Base-by-base conservation (phyloP, 2,888 invertebrate species). In the Stegana nigrithorax region DNA sequence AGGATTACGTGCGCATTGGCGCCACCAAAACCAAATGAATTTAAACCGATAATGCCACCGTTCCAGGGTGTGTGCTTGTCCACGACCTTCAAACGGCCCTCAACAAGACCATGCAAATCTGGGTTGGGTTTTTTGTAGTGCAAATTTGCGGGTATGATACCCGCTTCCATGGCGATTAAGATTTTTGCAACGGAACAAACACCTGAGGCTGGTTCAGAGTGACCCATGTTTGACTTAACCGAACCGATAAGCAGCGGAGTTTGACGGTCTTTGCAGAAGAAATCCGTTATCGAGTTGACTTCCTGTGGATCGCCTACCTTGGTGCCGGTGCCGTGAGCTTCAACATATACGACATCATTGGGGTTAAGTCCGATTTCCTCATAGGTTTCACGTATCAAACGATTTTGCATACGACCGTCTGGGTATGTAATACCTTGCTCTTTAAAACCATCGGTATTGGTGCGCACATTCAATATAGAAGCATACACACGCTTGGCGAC, bases 271-370 rank as follows among this genome's bases (percentile, higher is more conserved):
- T 92, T 91, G 87, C 96, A 97, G 87, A 97, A 96, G 65, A 95
- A 89, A 68, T 96, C 94, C 0, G 94, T 93, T 71, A 99, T 96
- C 0, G 97, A 93, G 84, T 97, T 97, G 2, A 97, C 92, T 87
- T 99, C 99, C 84, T 98, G 95, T 1, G 98, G 98, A 87, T 99
- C 99, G n/a, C 98, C 97, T 44, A 92, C 93, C 88, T 97, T 97
- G 8, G 98, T 99, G 63, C 98, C 99, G 19, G 98, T 99, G 60
- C 98, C 98, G 86, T 99, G 99, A 58, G 98, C 97, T 87, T 99
- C 99, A 1, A 99, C 93, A 85, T 98, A 99, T 2, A 87, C 88
- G 0, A 99, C 94, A 60, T 93, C 92, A 56, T 87, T 84, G 4
- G 98, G 98, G 73, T 93, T 90, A 59, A 99, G 85, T 1, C 91